These are phyloP conservation scores for Epinotia nisella DNA, from an alignment of 2,888 invertebrate species.

Conservation along the genomic window DNA sequence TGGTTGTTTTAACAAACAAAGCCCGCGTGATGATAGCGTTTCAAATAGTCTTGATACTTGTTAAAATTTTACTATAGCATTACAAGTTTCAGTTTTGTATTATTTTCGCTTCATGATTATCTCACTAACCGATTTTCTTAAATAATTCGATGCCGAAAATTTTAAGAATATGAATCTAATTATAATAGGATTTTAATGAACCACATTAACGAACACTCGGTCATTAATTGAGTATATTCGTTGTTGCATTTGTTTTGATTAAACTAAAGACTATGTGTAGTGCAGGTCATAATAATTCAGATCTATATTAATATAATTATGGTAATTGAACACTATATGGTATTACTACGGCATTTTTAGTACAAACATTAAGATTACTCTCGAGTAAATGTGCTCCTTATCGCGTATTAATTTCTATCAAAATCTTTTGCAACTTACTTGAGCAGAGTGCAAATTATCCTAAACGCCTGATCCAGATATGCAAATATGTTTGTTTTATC, in stretches of 20 bases:
- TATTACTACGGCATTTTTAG: not conserved
- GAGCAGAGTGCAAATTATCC: conserved; percentile 57
- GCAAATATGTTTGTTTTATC: conserved; percentile 82
- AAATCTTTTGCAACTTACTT: conserved; percentile 50
- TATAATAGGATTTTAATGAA: no score
- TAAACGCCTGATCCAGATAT: conserved; percentile 70
- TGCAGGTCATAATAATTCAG: not conserved
- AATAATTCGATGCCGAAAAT: no score
- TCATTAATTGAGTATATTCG: no score
- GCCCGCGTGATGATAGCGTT: conserved; percentile 48
- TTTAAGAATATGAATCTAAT: no score
- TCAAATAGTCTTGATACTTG: conserved; percentile 58
- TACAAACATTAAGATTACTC: not conserved
- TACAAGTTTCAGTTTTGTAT: not conserved
- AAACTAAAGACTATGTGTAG: no score
- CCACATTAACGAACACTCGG: no score
- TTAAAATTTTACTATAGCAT: not conserved
- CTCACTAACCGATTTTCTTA: no score
- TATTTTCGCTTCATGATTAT: no score
- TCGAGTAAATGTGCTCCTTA: not conserved
- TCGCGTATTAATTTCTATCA: conserved; percentile 57
- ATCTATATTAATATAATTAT: no score
- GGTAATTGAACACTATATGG: not conserved
- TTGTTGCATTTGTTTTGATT: no score
- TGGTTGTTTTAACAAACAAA: conserved; percentile 71